phyloP scores from a whole-genome alignment of 2,888 invertebrate species.

The Drosophila nr. perissopoda region DNA sequence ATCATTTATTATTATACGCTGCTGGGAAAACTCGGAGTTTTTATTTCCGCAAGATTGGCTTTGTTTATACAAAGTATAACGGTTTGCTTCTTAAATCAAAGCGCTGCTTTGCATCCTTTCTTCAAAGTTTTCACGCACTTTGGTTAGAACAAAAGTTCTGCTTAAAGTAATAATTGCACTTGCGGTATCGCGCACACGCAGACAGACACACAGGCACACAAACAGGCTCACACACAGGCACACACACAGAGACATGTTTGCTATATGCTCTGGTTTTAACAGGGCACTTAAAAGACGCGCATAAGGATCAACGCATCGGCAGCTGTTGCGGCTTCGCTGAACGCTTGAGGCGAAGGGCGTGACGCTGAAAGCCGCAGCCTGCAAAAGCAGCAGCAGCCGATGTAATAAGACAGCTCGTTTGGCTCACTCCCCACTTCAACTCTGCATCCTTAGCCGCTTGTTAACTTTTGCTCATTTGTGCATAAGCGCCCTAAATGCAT shows the following conservation, averaged over 20 bases:
- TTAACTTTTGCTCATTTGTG: conserved; percentile 77
- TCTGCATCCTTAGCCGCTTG: conserved; percentile 45
- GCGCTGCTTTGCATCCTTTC: conserved; percentile 15
- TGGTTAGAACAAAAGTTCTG: conserved; percentile 37
- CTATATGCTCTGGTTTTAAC: conserved; percentile 24
- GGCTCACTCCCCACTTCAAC: background rate
- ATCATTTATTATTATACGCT: background rate
- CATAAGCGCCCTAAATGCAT: conserved; percentile 38
- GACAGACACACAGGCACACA: conserved; percentile 8
- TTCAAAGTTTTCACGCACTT: conserved; percentile 36
- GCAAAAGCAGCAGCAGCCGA: conserved; percentile 34
- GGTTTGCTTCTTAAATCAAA: conserved; percentile 21
- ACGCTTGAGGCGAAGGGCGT: conserved; percentile 55
- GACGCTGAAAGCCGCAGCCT: conserved; percentile 52
- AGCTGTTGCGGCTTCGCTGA: conserved; percentile 55
- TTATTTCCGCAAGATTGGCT: background rate
- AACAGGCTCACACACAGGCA: conserved; percentile 7
- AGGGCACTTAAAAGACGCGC: conserved; percentile 56
- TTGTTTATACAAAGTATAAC: conserved; percentile 7
- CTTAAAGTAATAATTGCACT: conserved; percentile 69
- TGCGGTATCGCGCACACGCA: conserved; percentile 42
- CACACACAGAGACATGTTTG: conserved; percentile 6
- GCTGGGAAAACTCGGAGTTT: background rate
- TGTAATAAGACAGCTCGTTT: conserved; percentile 77
- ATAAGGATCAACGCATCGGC: conserved; percentile 39